These are phyloP conservation scores for Coracias cyanogaster DNA, from an alignment of 2,797 vertebrate genomes.

Conservation along the genomic window DNA sequence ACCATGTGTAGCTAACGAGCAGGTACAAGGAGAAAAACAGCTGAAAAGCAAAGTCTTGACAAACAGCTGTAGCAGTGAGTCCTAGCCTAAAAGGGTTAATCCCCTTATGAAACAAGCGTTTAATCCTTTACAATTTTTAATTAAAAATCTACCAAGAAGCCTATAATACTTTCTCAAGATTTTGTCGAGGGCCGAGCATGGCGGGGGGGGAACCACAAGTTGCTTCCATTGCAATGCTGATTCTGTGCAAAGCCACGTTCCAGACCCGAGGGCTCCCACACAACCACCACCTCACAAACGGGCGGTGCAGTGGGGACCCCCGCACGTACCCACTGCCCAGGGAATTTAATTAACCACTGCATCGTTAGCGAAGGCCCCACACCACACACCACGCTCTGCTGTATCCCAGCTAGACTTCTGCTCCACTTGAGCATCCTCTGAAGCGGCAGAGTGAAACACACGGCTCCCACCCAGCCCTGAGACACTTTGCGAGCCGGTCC, in stretches of 20 bases:
- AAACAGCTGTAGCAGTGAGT: constrained; percentile 40
- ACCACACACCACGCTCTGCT: not conserved
- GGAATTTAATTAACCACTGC: not conserved
- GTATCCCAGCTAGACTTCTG: not conserved
- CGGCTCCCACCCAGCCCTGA: not conserved
- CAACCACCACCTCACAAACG: not conserved
- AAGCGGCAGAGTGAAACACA: not conserved
- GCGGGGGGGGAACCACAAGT: not conserved
- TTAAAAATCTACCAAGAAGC: constrained; percentile 33
- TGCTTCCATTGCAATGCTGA: not conserved
- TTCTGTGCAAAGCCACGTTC: not conserved
- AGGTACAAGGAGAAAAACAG: constrained; percentile 51
- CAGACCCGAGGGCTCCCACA: not conserved
- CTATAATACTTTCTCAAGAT: not conserved
- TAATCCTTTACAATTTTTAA: constrained; percentile 63
- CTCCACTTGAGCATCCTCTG: constrained; percentile 7
- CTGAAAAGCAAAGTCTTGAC: constrained; percentile 57
- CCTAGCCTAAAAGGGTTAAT: constrained; percentile 36
- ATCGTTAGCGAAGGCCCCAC: not conserved
- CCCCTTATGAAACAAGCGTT: constrained; percentile 41
- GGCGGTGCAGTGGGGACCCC: not conserved
- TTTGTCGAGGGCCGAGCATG: not conserved
- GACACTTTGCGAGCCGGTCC: not conserved
- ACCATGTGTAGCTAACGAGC: constrained; percentile 23
- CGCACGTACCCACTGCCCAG: not conserved